These are phyloP conservation scores for Neotragus moschatus DNA, from an alignment of 2,113 vertebrate species.

Conservation along the genomic window DNA sequence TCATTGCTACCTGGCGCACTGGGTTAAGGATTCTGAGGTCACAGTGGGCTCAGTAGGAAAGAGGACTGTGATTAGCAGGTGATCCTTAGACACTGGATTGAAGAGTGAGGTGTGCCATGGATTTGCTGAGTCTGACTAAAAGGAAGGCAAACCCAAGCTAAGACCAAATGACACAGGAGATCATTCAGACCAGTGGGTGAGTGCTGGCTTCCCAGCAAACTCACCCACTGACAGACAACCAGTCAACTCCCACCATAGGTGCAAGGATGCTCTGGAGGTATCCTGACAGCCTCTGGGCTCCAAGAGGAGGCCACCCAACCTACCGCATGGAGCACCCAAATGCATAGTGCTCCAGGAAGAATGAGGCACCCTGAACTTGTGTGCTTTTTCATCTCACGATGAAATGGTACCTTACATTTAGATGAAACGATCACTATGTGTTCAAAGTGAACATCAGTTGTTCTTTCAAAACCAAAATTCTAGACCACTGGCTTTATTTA, in stretches of 20 bases:
- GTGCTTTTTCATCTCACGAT: rapidly evolving
- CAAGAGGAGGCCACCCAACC: not conserved
- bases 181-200: not conserved
- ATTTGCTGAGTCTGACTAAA: not conserved
- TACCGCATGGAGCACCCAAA: rapidly evolving
- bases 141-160: not conserved
- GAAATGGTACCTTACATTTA: not conserved
- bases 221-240: not conserved
- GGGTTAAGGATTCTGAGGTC: not conserved
- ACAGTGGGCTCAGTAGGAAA: not conserved
- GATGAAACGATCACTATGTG: not conserved
- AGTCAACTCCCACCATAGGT: not conserved
- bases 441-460: not conserved
- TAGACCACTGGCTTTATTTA: not conserved
- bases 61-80: not conserved
- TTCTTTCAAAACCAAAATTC: conserved; percentile 13
- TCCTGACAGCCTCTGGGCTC: not conserved
- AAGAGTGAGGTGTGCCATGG: not conserved
- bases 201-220: not conserved
- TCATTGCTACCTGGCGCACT: not conserved
- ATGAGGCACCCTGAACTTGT: not conserved
- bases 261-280: not conserved
- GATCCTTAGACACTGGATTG: not conserved
- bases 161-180: not conserved
- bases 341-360: not conserved